Conservation (phyloP, 1,140 invertebrate species). For the Heliconius hermathena region DNA sequence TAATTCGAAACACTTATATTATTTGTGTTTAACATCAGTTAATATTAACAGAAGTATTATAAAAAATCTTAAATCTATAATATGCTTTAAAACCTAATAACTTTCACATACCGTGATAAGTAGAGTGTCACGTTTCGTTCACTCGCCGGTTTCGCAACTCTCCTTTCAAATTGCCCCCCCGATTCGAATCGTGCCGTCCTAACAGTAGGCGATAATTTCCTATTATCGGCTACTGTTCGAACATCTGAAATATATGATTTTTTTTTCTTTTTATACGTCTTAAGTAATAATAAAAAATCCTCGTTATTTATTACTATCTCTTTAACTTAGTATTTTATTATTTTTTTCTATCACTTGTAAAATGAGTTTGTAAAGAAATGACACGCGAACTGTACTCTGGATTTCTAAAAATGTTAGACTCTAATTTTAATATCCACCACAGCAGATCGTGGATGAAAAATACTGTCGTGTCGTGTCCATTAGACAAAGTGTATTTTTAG, state of each 20-base stretch:
- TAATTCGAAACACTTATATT: no score
- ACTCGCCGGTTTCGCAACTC: conserved; percentile 73
- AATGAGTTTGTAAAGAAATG: conserved; percentile 38
- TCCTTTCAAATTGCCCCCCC: conserved; percentile 63
- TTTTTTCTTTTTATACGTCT: neutral
- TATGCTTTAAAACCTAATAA: conserved; percentile 41
- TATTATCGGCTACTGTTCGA: conserved; percentile 28
- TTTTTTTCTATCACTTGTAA: conserved; percentile 21
- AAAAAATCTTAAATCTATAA: neutral
- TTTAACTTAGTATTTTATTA: neutral
- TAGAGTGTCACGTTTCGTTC: conserved; percentile 74
- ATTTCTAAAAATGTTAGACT: conserved; percentile 71
- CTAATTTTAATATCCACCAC: conserved; percentile 74
- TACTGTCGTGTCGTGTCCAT: conserved; percentile 73
- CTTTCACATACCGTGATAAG: conserved; percentile 72
- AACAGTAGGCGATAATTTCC: conserved; percentile 47
- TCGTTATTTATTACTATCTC: neutral
- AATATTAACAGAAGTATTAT: neutral
- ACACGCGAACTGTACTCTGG: conserved; percentile 49
- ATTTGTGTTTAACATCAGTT: neutral
- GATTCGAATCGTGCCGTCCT: conserved; percentile 53
- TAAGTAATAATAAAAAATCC: neutral
- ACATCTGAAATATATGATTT: conserved; percentile 19
- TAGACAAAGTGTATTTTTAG: conserved; percentile 76
- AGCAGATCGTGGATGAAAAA: conserved; percentile 65